These are phyloP conservation scores for Helicoverpa assulta DNA, from an alignment of 2,888 invertebrate genomes.

Conservation along the genomic window DNA sequence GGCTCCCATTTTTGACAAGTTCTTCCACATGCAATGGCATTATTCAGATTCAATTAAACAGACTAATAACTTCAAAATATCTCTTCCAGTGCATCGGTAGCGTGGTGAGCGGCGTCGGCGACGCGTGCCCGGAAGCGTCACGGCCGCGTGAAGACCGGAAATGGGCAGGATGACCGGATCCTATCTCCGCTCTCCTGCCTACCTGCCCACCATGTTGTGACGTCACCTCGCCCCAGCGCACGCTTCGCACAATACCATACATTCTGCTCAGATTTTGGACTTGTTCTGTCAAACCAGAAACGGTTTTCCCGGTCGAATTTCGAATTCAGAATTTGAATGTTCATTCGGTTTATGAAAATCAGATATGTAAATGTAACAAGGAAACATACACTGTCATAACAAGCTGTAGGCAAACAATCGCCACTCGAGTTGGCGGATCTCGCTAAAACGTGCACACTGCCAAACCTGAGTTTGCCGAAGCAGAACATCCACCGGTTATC, in stretches of 20 bases:
- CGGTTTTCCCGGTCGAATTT: slow-evolving; percentile 33
- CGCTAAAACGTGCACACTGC: slow-evolving; percentile 62
- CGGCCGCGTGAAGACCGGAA: slow-evolving; percentile 91
- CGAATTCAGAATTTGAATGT: slow-evolving; percentile 9
- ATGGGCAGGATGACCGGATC: slow-evolving; percentile 91
- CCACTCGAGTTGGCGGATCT: slow-evolving; percentile 48
- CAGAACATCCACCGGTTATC: slow-evolving; percentile 87
- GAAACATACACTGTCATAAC: slow-evolving; percentile 3
- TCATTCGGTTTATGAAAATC: background rate
- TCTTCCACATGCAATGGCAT: background rate
- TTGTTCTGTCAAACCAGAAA: slow-evolving; percentile 63
- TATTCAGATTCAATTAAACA: slow-evolving; percentile 29
- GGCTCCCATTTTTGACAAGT: background rate
- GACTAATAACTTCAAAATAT: slow-evolving; percentile 40
- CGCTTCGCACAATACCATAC: slow-evolving; percentile 56
- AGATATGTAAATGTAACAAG: slow-evolving; percentile 1
- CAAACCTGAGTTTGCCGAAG: slow-evolving; percentile 75
- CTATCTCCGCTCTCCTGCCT: slow-evolving; percentile 88
- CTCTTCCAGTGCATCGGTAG: slow-evolving; percentile 77
- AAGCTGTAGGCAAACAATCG: slow-evolving; percentile 26
- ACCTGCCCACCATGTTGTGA: slow-evolving; percentile 88
- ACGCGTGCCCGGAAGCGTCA: slow-evolving; percentile 90
- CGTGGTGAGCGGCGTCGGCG: slow-evolving; percentile 80
- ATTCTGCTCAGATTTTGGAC: slow-evolving; percentile 70
- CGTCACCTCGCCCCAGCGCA: slow-evolving; percentile 77